Evolutionary conservation across 2,113 vertebrate species (phyloP).

Genomic region (Entelurus aequoreus): DNA sequence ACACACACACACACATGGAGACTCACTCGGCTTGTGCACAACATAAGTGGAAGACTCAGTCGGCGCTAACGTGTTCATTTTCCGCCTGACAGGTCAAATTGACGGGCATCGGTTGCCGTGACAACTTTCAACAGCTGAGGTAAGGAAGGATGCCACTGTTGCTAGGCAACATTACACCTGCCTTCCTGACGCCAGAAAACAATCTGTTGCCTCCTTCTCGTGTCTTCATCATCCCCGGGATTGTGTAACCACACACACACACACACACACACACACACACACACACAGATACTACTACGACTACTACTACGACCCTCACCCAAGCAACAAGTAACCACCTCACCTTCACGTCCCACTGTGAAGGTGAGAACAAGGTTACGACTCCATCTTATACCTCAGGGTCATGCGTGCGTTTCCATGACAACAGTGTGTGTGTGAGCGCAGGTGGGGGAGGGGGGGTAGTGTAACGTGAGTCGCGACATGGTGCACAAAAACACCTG

Average conservation of each 20-base stretch:
- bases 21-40: background rate
- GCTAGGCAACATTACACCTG: conserved; percentile 70
- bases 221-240: no score
- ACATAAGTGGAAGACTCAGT: conserved; percentile 1
- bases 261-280: no score
- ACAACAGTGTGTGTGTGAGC: conserved; percentile 25
- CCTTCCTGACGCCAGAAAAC: conserved; percentile 37
- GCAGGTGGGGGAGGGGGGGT: conserved; percentile 9
- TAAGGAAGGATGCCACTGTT: conserved; percentile 50
- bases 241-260: no score
- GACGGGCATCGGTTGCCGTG: conserved; percentile 63
- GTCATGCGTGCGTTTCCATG: conserved; percentile 49
- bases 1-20: background rate
- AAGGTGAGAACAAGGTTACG: conserved; percentile 53
- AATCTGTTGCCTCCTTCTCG: conserved; percentile 5
- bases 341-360: background rate
- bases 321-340: conserved; percentile 45
- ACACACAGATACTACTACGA: no score
- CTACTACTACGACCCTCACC: background rate
- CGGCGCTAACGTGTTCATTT: conserved; percentile 47
- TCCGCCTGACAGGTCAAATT: conserved; percentile 52
- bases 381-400: conserved; percentile 10
- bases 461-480: conserved; percentile 41
- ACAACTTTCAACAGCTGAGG: conserved; percentile 5
- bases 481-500: conserved; percentile 33